Base-by-base conservation (phyloP, 2,797 vertebrate species). In the Varecia variegata region DNA sequence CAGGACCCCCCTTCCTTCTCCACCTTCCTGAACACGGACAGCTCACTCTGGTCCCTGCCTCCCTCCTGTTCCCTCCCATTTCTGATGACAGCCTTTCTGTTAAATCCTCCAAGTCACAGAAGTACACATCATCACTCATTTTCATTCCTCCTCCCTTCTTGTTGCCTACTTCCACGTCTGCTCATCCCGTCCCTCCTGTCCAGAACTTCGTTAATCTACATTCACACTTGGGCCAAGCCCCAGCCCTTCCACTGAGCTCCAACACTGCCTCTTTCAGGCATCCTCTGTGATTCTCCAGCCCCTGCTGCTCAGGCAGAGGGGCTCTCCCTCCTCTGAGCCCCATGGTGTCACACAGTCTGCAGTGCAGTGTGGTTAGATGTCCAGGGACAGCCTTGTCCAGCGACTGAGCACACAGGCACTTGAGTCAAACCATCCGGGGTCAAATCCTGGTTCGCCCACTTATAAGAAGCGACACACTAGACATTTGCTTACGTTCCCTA, bases 341-440 rank as follows among this genome's bases (percentile, higher is more conserved):
- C 4, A 1, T 0, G 6, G 2, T 6, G 27, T 60, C 18, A 50
- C 20, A 3, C 35, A 45, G 0, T 38, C 14, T 50, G 30, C 21
- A 45, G 8, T 0, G 21, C 7, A 12, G 23, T 18, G 3, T 0
- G 38, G 52, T 20, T 10, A 32, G 30, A 17, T 32, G 30, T 12
- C n/a, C 12, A 8, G 56, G 40, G 3, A 4, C 32, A 67, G 71
- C 4, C 54, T 18, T 14, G 13, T 20, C 32, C 67, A 38, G 25
- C 50, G 70, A 74, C 11, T 43, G 65, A 62, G 20, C 25, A 1
- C 18, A 5, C 20, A n/a, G 56, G 10, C 0, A 0, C 40, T n/a
- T 10, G 43, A 27, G 1, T 58, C 47, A n/a, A 76, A 65, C 9
- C 32, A 38, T 2, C 68, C 2, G 32, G 27, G 30, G 65, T 90